Evolutionary conservation across 2,797 vertebrate genomes (phyloP), one percentile per base, ranked within the genome.

Genomic region (Intellagama lesueurii): DNA sequence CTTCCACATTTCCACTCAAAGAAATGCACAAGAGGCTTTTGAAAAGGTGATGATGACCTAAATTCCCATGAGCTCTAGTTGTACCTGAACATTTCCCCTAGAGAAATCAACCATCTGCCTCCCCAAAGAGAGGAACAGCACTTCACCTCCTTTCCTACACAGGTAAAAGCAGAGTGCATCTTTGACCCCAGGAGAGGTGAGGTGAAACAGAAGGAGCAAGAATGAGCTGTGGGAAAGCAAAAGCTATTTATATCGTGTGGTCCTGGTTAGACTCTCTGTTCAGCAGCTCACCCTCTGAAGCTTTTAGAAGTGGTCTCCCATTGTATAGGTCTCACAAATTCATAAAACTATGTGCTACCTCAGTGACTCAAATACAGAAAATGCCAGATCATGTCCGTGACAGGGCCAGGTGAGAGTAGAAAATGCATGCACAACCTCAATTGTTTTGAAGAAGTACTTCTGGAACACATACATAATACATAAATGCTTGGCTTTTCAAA

Each of bases 391-490:
- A 22, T 24, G 86, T 90, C 90, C 81, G n/a, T 0, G 2, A 88
- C 86, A 91, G 86, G 72, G 84, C 11, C 70, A 91, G 87, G 81
- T 93, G 87, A 88, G 88, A 86, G 89, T 93, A 87, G 32, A 73
- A 88, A n/a, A 76, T n/a, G 92, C 89, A 52, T 90, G 93, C 90
- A 79, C 82, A 72, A 66, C 60, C 85, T 92, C 79, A 87, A 64
- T 93, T 93, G 92, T 95, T 96, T 94, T 95, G 88, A 76, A 83
- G 35, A 87, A 88, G 83, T 92, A 40, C 88, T 84, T 90, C 90
- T 92, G 92, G 86, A 95, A 93, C 93, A 93, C 92, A 96, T 93
- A 90, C 84, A 88, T 88, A 91, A 93, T 90, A 92, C 86, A 91
- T 78, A 93, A 95, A 92, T 92, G 88, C 87, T 90, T 79, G 87